A percentile compares a stretch with the other conserved stretches of the same genome.
phyloP scores from a whole-genome alignment of 2,888 invertebrate species.

The Hermodice carunculata region DNA sequence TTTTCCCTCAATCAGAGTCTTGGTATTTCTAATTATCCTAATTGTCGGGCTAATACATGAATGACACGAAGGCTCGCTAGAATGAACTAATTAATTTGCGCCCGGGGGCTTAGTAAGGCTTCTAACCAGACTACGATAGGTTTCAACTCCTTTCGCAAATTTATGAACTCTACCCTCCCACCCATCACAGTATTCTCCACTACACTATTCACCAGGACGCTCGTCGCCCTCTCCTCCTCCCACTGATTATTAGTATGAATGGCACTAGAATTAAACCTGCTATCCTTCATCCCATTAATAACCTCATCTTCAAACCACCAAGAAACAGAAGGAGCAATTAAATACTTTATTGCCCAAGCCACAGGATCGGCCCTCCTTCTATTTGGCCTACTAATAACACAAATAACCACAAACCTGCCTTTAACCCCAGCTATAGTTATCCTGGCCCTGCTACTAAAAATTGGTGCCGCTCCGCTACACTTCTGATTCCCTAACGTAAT shows the following conservation, averaged over 20 bases:
- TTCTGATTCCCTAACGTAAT: slow-evolving; percentile 42
- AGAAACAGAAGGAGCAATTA: slow-evolving; percentile 43
- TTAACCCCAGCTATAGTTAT: neutral
- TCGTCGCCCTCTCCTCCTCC: slow-evolving; percentile 24
- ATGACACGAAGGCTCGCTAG: slow-evolving; percentile 76
- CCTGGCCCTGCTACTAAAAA: slow-evolving; percentile 26
- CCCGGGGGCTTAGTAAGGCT: slow-evolving; percentile 32
- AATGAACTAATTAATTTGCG: slow-evolving; percentile 69
- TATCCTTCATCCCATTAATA: slow-evolving; percentile 41
- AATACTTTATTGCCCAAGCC: slow-evolving; percentile 43
- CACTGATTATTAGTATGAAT: slow-evolving; percentile 38
- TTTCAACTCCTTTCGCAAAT: slow-evolving; percentile 39
- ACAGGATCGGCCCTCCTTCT: slow-evolving; percentile 31
- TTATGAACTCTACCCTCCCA: slow-evolving; percentile 27
- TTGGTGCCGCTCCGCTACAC: slow-evolving; percentile 35
- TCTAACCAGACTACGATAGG: slow-evolving; percentile 41
- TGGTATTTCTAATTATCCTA: slow-evolving; percentile 73
- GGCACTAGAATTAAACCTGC: slow-evolving; percentile 44
- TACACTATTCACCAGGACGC: slow-evolving; percentile 11
- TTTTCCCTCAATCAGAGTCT: neutral
- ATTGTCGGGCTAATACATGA: slow-evolving; percentile 73
- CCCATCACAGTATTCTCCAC: slow-evolving; percentile 15
- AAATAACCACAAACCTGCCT: slow-evolving; percentile 6
- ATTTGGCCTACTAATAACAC: slow-evolving; percentile 11
- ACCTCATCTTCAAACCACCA: slow-evolving; percentile 14